phyloP scores from a whole-genome alignment of 2,113 vertebrate species.

The Cynocephalus volans region DNA sequence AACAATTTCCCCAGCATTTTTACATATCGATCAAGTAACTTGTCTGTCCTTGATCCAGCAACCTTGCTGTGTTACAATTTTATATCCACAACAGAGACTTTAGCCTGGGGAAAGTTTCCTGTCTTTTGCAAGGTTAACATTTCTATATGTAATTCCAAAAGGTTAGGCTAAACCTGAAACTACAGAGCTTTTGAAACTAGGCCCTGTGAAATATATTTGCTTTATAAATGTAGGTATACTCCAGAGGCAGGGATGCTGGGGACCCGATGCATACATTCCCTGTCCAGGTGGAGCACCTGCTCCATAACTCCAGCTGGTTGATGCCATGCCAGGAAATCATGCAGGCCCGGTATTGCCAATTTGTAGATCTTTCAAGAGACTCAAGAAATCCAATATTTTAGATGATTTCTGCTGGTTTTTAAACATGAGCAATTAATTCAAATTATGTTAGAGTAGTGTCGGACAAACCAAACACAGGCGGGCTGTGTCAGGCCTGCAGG shows the following conservation, averaged over 20 bases:
- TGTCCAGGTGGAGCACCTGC: not conserved
- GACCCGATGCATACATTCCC: not conserved
- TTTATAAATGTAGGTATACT: too few relatives aligned
- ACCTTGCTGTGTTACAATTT: too few relatives aligned
- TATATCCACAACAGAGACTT: too few relatives aligned
- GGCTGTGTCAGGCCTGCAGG: constrained; percentile 5
- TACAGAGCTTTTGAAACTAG: too few relatives aligned
- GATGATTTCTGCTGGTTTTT: constrained; percentile 54
- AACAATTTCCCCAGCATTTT: too few relatives aligned
- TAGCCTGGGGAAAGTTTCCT: too few relatives aligned
- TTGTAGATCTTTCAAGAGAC: not conserved
- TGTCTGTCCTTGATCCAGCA: too few relatives aligned
- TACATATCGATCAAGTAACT: too few relatives aligned
- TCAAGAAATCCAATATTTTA: constrained; percentile 53
- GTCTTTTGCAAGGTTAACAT: too few relatives aligned
- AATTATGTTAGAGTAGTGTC: constrained; percentile 48
- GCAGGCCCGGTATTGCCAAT: not conserved
- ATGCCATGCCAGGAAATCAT: not conserved
- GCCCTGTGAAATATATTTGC: too few relatives aligned
- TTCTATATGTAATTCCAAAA: too few relatives aligned
- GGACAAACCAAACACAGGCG: constrained; percentile 38
- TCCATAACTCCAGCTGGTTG: not conserved
- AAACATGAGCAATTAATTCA: constrained; percentile 48
- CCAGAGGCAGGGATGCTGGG: not conserved
- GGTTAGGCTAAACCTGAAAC: too few relatives aligned